Base-by-base conservation (phyloP, 2,888 invertebrate species). In the Noctua fimbriata region DNA sequence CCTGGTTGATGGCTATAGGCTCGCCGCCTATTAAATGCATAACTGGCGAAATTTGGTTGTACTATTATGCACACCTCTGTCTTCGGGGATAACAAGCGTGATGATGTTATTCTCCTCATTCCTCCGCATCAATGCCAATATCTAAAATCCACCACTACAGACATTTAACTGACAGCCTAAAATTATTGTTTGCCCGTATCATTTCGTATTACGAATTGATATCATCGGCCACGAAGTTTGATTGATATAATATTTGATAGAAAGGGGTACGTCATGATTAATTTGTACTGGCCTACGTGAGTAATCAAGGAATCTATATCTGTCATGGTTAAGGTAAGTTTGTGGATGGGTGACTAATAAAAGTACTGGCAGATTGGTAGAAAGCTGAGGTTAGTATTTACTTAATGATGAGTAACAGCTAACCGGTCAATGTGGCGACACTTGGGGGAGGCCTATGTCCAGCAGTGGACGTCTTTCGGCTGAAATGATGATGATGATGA, bases 161-260 rank as follows among this genome's bases (percentile, higher is more conserved):
- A 55, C 58, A 69, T 5, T 70, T n/a, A 66, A 58, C 58, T 49
- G 73, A 49, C 49, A 73, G 32, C 16, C 47, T 36, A 49, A 58
- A 41, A 66, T 73, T 81, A 58, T n/a, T 74, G n/a, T 66, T 18
- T n/a, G 32, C 41, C 49, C n/a, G 21, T 58, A 73, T 67, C 66
- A 36, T 18, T 47, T 66, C 16, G 75, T 74, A n/a, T 21, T 75
- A 66, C 66, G 49, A 67, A 82, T 79, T 74, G 82, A 82, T 79
- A 79, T 49, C 74, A 67, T 49, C 32, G 66, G 18, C n/a, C 21
- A 47, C 60, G 28, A 67, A 67, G 82, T 74, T 74, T 73, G 76
- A 52, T 76, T 66, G 66, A 21, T 74, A 16, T 16, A 18, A 60
- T 28, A 63, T 63, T 63, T 47, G 75, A 70, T 75, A 66, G 65